These are phyloP conservation scores for Nicator chloris DNA, from an alignment of 2,113 vertebrate genomes.

Conservation along the genomic window DNA sequence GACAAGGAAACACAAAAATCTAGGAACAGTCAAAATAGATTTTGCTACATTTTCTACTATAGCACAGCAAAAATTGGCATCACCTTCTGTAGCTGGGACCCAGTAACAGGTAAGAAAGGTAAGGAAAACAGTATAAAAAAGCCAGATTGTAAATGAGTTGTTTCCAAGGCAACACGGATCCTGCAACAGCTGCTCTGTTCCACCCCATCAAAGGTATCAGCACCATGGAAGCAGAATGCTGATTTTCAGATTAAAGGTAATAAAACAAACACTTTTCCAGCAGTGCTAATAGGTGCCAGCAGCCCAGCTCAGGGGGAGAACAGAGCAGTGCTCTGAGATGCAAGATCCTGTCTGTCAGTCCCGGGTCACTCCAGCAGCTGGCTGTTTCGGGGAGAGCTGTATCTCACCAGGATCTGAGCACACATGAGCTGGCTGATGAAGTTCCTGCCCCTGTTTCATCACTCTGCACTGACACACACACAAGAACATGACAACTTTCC, in stretches of 20 bases:
- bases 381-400: background rate
- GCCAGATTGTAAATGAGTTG: background rate
- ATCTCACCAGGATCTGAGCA: background rate
- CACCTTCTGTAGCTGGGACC: background rate
- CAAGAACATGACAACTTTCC: background rate
- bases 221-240: background rate
- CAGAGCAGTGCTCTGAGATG: background rate
- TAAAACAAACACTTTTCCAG: background rate
- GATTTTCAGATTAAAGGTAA: background rate
- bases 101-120: background rate
- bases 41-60: background rate
- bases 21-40: background rate
- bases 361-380: background rate
- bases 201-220: background rate
- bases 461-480: background rate
- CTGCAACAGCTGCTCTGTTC: background rate
- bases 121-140: background rate
- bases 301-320: background rate
- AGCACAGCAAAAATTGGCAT: background rate
- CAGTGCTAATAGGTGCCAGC: background rate
- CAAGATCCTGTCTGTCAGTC: background rate
- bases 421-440: accelerated
- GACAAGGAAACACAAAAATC: background rate
- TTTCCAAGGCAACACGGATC: background rate
- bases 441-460: background rate